Percentiles rank a stretch among this genome's conserved stretches.
phyloP scores from a whole-genome alignment of 2,888 invertebrate species.

The Leptopilina syphax region DNA sequence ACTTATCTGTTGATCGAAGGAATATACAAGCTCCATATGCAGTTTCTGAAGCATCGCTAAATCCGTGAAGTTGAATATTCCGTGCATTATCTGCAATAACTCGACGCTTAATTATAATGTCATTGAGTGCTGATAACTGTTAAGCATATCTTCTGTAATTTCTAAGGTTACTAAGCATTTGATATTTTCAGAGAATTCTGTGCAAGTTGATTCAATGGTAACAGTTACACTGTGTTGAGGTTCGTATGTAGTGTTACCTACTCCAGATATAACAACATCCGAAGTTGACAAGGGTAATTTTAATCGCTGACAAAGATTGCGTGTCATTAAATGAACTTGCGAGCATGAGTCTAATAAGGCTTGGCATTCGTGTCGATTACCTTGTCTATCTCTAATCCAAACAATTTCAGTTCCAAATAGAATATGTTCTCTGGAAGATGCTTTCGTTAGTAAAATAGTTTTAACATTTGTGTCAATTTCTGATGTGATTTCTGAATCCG shows the following conservation, averaged over 20 bases:
- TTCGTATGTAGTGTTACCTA: not conserved
- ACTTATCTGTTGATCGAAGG: not conserved
- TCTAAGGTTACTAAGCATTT: not conserved
- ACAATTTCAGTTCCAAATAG: not conserved
- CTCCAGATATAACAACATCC: not conserved
- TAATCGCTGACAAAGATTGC: not conserved
- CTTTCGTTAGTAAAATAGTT: no score
- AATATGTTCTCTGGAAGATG: no score
- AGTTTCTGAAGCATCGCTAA: slow-evolving; percentile 50
- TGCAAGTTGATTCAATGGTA: not conserved
- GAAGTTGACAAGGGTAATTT: not conserved
- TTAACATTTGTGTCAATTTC: not conserved
- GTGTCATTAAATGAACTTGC: not conserved
- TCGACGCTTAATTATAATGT: not conserved
- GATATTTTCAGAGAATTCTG: not conserved
- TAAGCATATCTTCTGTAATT: not conserved
- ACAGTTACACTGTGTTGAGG: not conserved
- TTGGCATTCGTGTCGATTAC: not conserved
- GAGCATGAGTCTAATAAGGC: not conserved
- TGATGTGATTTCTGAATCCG: not conserved
- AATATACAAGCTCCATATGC: slow-evolving; percentile 45
- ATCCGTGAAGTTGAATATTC: slow-evolving; percentile 48
- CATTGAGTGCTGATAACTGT: not conserved
- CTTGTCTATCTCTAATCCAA: not conserved
- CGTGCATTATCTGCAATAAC: not conserved